Evolutionary conservation across 2,797 vertebrate genomes (phyloP).

Genomic region (Anolis apletophallus): DNA sequence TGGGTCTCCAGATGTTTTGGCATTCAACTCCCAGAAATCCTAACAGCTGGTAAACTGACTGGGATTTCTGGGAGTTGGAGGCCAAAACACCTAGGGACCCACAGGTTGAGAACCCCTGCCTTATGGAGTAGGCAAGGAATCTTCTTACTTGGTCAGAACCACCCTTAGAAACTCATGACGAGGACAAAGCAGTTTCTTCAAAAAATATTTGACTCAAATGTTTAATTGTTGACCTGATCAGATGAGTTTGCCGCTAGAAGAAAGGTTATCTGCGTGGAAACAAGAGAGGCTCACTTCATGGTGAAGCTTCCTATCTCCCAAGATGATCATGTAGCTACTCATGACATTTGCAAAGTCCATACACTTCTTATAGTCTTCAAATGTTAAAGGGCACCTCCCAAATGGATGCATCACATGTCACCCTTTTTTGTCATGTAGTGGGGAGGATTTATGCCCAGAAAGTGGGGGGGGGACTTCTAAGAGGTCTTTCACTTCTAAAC

Average conservation of each 20-base stretch:
- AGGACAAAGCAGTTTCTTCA: background rate
- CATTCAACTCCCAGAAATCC: no score
- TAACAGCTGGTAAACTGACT: no score
- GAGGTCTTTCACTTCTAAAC: slow-evolving; percentile 2
- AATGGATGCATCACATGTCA: background rate
- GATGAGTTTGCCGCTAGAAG: background rate
- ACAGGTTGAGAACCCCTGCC: no score
- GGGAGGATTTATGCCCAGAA: slow-evolving; percentile 1
- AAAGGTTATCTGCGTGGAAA: background rate
- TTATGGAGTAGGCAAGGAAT: background rate
- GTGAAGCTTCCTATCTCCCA: background rate
- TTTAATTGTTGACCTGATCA: background rate
- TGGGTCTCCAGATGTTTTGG: no score
- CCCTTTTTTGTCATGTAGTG: background rate
- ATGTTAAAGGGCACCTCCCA: background rate
- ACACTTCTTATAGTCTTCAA: background rate
- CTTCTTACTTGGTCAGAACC: background rate
- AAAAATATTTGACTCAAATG: background rate
- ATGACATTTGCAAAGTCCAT: background rate
- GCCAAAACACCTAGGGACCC: no score
- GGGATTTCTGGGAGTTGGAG: no score
- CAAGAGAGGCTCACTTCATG: background rate
- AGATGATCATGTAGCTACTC: background rate
- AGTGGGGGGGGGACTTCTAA: background rate
- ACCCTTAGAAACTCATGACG: background rate